Evolutionary conservation across 2,888 invertebrate species (phyloP), one percentile per base, ranked within the genome.

Genomic region (Kuschelorhynchus macadamiae): DNA sequence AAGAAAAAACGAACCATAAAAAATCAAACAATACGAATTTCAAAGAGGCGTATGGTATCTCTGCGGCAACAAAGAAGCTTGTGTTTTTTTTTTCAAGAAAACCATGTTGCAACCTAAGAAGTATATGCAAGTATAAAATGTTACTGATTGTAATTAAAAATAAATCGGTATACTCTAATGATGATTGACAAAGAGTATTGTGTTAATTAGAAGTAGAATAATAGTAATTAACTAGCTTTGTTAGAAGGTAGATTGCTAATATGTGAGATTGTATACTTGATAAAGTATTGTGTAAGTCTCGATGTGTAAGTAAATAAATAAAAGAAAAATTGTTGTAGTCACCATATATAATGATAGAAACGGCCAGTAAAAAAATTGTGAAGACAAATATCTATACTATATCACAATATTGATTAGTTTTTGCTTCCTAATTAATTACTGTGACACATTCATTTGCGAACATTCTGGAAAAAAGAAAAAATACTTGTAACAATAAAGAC

Each of bases 121-220:
- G 36, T 36, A 9, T 36, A 36, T 36, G 12, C n/a, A 42, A 42
- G 42, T 42, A 17, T 42, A 42, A n/a, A 42, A 42, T 16, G 42
- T 12, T 14, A 42, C 16, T 17, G 42, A 47, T 21, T 57, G 17
- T 44, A 59, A 59, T 49, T 59, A 59, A 63, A 62, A 63, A 47
- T 41, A 57, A 65, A 65, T 57, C 64, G 52, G 50, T 41, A 47
- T n/a, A 9, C 39, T 65, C 60, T 61, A 50, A 50, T 20, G 61
- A 56, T 62, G 62, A 67, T 57, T 62, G 62, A 67, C 67, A 62
- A 67, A 67, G 62, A 67, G 61, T 18, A 53, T 57, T 52, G 62
- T 46, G 62, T 62, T 67, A 67, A 67, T 67, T 67, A 67, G 56
- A 62, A 62, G 17, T 50, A 39, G 62, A 50, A 67, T 67, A 67